A percentile compares a stretch with the other conserved stretches of the same genome.
Evolutionary conservation across 2,888 invertebrate species (phyloP).

Genomic region (Carcina quercana): DNA sequence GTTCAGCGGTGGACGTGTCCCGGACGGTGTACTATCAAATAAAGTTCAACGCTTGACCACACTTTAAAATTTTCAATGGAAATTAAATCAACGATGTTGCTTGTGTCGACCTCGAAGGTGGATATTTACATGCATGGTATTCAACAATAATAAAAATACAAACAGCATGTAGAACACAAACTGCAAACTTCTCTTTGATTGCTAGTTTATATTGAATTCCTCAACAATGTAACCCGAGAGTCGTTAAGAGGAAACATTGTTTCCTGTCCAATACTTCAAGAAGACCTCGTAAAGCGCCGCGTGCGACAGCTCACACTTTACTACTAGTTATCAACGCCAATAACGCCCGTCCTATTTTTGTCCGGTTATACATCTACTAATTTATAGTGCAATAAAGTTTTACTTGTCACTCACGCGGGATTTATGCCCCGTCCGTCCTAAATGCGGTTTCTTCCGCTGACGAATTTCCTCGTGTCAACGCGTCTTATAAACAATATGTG

Average conservation of each 20-base stretch:
- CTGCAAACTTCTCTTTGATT: too few relatives aligned
- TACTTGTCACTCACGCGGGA: conserved; percentile 67
- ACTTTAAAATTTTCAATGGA: too few relatives aligned
- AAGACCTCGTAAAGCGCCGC: conserved; percentile 44
- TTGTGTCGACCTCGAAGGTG: too few relatives aligned
- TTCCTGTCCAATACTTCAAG: conserved; percentile 18
- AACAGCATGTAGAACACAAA: too few relatives aligned
- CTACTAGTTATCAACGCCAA: conserved; percentile 53
- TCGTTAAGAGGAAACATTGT: conserved; percentile 13
- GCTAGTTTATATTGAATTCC: too few relatives aligned
- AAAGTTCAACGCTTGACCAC: too few relatives aligned
- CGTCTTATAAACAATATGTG: conserved; percentile 44
- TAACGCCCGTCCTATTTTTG: conserved; percentile 54
- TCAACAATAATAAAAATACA: too few relatives aligned
- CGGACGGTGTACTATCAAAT: too few relatives aligned
- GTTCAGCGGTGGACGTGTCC: too few relatives aligned
- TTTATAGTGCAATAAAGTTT: conserved; percentile 70
- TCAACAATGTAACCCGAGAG: conserved; percentile 1
- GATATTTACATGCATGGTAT: too few relatives aligned
- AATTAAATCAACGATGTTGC: too few relatives aligned
- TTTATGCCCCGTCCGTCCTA: conserved; percentile 62
- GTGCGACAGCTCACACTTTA: conserved; percentile 62
- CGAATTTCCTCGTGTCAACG: conserved; percentile 68
- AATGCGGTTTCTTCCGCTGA: conserved; percentile 70
- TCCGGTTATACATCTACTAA: conserved; percentile 54